Evolutionary conservation across 2,797 vertebrate species (phyloP).

Genomic region (Heterohyrax brucei): DNA sequence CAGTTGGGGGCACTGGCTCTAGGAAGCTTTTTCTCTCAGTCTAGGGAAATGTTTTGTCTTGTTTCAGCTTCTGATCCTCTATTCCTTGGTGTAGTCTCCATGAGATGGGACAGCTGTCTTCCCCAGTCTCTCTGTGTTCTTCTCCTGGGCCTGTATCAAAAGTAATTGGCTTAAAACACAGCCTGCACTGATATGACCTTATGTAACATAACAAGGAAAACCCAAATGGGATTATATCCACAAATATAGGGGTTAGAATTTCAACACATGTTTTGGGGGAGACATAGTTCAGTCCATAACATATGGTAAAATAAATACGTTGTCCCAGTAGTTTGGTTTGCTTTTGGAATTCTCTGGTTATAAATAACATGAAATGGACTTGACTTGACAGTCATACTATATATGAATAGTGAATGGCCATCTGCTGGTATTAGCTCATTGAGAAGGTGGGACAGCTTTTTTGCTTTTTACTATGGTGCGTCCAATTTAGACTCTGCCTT

Average conservation of each 20-base stretch:
- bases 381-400: neutral
- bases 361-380: neutral
- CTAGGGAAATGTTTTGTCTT: neutral
- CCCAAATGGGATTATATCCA: neutral
- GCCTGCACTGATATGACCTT: neutral
- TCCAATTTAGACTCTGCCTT: constrained; percentile 35
- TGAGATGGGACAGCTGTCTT: neutral
- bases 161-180: neutral
- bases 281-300: neutral
- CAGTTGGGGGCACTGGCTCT: neutral
- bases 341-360: constrained; percentile 62
- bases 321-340: neutral
- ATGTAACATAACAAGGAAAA: neutral
- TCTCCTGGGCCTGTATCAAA: neutral
- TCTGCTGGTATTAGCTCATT: neutral
- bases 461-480: neutral
- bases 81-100: neutral
- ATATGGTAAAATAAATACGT: constrained; percentile 11
- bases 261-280: neutral
- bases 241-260: neutral
- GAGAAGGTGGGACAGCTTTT: neutral
- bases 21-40: neutral
- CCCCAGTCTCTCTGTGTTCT: neutral
- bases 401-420: neutral
- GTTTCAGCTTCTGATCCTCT: neutral